Percentiles rank a stretch among this genome's conserved stretches.
phyloP scores from a whole-genome alignment of 2,888 invertebrate genomes.

The Parthenolecanium corni region DNA sequence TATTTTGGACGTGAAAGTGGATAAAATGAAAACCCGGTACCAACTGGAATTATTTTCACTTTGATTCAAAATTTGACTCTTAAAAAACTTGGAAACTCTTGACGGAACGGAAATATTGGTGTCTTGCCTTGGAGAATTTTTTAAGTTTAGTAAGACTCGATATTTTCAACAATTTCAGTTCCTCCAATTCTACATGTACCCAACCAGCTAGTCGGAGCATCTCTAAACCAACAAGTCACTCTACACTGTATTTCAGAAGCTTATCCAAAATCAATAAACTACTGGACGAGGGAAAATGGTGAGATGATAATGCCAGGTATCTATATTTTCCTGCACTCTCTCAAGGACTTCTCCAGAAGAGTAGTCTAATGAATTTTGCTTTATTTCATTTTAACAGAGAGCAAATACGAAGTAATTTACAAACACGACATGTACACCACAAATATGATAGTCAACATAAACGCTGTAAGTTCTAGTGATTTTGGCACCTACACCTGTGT shows the following conservation, averaged over 20 bases:
- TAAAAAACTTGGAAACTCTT: too few species aligned
- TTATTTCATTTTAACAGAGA: not conserved
- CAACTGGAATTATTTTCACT: too few species aligned
- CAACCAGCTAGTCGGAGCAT: constrained; percentile 82
- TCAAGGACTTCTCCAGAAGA: not conserved
- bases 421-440: constrained; percentile 33
- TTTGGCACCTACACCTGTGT: constrained; percentile 41
- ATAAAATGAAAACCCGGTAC: too few species aligned
- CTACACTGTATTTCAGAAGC: constrained; percentile 86
- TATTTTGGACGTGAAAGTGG: too few species aligned
- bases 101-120: too few species aligned
- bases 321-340: constrained; percentile 31
- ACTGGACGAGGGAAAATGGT: constrained; percentile 82
- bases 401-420: constrained; percentile 26
- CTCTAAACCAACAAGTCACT: constrained; percentile 74
- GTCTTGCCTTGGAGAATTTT: too few species aligned
- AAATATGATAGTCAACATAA: constrained; percentile 41
- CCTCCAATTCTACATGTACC: constrained; percentile 89
- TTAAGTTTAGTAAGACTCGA: too few species aligned
- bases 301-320: constrained; percentile 89
- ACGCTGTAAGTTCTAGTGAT: constrained; percentile 39
- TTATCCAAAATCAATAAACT: constrained; percentile 83
- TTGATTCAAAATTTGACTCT: too few species aligned
- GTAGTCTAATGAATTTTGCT: too few species aligned
- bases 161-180: too few species aligned